These are phyloP conservation scores for Drosophila orena DNA, from an alignment of 1,140 invertebrate species.

Conservation along the genomic window DNA sequence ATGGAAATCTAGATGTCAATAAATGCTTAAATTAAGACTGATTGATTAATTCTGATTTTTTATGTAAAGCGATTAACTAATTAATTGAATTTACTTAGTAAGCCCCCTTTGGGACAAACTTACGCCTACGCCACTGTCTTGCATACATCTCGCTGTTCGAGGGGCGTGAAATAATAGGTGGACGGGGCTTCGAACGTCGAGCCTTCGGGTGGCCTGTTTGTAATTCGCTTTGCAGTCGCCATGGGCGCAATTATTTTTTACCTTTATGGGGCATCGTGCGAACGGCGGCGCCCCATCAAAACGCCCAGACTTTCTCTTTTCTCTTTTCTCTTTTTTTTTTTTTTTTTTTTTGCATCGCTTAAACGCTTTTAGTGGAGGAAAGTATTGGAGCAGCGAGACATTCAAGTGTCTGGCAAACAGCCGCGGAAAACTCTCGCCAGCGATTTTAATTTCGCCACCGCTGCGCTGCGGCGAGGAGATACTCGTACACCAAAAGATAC, in stretches of 20 bases:
- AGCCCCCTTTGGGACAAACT: background rate
- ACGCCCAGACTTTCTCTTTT: slow-evolving; percentile 15
- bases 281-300: slow-evolving; percentile 10
- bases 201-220: slow-evolving; percentile 72
- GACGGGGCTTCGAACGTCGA: slow-evolving; percentile 10
- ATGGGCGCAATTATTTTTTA: slow-evolving; percentile 79
- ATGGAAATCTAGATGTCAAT: too few species aligned
- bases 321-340: slow-evolving; percentile 5
- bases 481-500: slow-evolving; percentile 32
- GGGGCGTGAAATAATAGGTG: slow-evolving; percentile 23
- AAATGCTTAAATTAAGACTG: too few species aligned
- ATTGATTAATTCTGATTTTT: too few species aligned
- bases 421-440: slow-evolving; percentile 35
- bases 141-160: slow-evolving; percentile 66
- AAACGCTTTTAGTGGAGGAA: slow-evolving; percentile 69
- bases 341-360: slow-evolving; percentile 29
- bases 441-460: slow-evolving; percentile 58
- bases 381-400: slow-evolving; percentile 38
- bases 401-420: slow-evolving; percentile 75
- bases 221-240: slow-evolving; percentile 82
- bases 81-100: background rate
- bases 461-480: slow-evolving; percentile 9
- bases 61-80: too few species aligned
- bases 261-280: slow-evolving; percentile 49
- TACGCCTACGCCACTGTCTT: slow-evolving; percentile 16